A percentile compares a stretch with the other conserved stretches of the same genome.
Conservation (phyloP, 1,140 invertebrate species). For the Campodea augens region DNA sequence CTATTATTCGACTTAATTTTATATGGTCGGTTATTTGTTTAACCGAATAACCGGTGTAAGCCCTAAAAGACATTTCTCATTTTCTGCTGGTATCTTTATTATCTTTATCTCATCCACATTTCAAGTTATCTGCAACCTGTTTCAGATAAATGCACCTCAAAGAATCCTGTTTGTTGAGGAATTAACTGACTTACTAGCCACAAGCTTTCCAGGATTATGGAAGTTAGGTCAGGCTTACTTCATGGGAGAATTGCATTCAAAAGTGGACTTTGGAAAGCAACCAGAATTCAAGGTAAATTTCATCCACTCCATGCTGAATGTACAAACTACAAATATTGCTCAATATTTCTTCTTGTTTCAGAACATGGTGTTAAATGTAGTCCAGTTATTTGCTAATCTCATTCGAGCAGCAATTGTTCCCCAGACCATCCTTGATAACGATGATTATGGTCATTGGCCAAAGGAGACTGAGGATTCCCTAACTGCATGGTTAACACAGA, state of each 20-base stretch:
- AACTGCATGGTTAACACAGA: slow-evolving; percentile 51
- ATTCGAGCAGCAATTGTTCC: slow-evolving; percentile 43
- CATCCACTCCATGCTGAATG: no score
- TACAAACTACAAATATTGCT: no score
- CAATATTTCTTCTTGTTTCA: no score
- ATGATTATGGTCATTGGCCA: slow-evolving; percentile 20
- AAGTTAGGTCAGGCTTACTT: slow-evolving; percentile 78
- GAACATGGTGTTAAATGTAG: slow-evolving; percentile 42
- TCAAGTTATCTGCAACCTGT: no score
- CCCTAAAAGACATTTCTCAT: no score
- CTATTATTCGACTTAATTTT: background rate
- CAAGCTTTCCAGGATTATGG: slow-evolving; percentile 66
- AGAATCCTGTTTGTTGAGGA: slow-evolving; percentile 51
- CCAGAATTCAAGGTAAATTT: slow-evolving; percentile 41
- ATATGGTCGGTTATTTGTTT: background rate
- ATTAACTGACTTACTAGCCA: slow-evolving; percentile 42
- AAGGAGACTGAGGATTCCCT: slow-evolving; percentile 18
- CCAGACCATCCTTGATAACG: slow-evolving; percentile 25
- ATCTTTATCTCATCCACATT: no score
- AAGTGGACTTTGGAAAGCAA: slow-evolving; percentile 45
- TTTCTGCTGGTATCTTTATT: no score
- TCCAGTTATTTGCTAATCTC: slow-evolving; percentile 42
- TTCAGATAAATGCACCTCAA: slow-evolving; percentile 22
- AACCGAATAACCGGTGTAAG: background rate
- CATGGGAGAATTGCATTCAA: slow-evolving; percentile 53